Evolutionary conservation across 2,888 invertebrate genomes (phyloP), one percentile per base, ranked within the genome.

Genomic region (Acleris emargana): DNA sequence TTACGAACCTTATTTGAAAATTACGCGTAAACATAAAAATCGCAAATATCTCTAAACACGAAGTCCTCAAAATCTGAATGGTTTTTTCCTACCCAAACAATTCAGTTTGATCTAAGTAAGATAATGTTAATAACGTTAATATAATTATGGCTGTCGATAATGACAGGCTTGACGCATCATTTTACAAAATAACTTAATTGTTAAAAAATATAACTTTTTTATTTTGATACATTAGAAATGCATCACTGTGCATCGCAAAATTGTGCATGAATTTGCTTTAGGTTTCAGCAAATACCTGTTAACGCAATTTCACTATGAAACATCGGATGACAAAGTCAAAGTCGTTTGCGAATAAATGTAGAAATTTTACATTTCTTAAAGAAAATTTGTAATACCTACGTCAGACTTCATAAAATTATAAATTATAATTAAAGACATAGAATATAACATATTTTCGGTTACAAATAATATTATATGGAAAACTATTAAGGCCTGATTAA

Each of bases 251-350:
- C 83, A 77, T 77, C 79, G 76, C 78, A 74, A 76, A 75, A 73
- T 85, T 86, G 87, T 87, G 86, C 86, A 80, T 80, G 67, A 77
- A 72, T 68, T 78, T 73, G 72, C 75, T 76, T 73, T 71, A 67
- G 64, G 69, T 71, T 69, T 67, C 69, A 74, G 71, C 73, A 73
- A 73, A 75, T 73, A 72, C 70, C 32, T 71, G 70, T 74, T 70
- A 58, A 71, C 57, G 63, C 69, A 53, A 68, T 67, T 70, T 67
- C 51, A 68, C 67, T 68, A 54, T 58, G 42, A 64, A 62, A 53
- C 42, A 60, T 51, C 58, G n/a, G 1, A 58, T 61, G 43, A 60
- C 54, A 64, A 57, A 61, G 50, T 55, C 50, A 3, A n/a, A n/a
- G n/a, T n/a, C n/a, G 25, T 18, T 47, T 16, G 38, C 38, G 4